A percentile compares a stretch with the other conserved stretches of the same genome.
These are phyloP conservation scores for Hyperoplus lanceolatus DNA, from an alignment of 2,797 vertebrate species.

Conservation along the genomic window DNA sequence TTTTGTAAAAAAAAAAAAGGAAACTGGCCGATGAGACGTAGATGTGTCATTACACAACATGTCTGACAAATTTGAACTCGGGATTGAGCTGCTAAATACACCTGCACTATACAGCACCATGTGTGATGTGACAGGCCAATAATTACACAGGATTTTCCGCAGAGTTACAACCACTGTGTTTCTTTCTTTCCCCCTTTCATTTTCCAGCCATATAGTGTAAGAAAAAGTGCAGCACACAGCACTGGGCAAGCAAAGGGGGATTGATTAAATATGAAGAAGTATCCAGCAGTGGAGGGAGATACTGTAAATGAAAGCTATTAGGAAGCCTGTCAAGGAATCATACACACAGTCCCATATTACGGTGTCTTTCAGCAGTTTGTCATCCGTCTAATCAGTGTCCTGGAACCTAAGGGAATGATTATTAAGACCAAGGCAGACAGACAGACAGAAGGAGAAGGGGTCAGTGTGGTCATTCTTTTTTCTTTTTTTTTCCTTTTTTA, in stretches of 20 bases:
- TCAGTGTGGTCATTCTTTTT: slow-evolving; percentile 45
- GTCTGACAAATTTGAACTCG: slow-evolving; percentile 79
- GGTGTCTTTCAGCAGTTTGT: slow-evolving; percentile 78
- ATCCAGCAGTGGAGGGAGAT: slow-evolving; percentile 35
- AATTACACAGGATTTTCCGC: slow-evolving; percentile 76
- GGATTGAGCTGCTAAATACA: slow-evolving; percentile 72
- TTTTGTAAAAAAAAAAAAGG: slow-evolving; percentile 58
- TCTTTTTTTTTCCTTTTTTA: too few relatives aligned
- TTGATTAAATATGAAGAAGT: slow-evolving; percentile 39
- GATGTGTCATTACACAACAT: slow-evolving; percentile 79
- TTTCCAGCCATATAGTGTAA: slow-evolving; percentile 56
- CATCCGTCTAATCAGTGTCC: slow-evolving; percentile 73
- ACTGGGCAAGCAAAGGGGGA: slow-evolving; percentile 25
- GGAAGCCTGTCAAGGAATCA: slow-evolving; percentile 61
- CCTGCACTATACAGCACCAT: slow-evolving; percentile 78
- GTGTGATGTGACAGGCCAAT: slow-evolving; percentile 78
- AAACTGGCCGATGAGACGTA: slow-evolving; percentile 59
- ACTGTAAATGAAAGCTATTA: slow-evolving; percentile 56
- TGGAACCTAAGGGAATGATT: slow-evolving; percentile 60
- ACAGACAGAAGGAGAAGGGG: slow-evolving; percentile 40
- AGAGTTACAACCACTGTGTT: slow-evolving; percentile 73
- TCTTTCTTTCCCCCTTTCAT: slow-evolving; percentile 68
- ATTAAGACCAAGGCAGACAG: slow-evolving; percentile 66
- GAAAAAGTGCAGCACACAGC: slow-evolving; percentile 53
- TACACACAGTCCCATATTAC: slow-evolving; percentile 55